Conservation (phyloP, 2,113 vertebrate species). For the Parus major region DNA sequence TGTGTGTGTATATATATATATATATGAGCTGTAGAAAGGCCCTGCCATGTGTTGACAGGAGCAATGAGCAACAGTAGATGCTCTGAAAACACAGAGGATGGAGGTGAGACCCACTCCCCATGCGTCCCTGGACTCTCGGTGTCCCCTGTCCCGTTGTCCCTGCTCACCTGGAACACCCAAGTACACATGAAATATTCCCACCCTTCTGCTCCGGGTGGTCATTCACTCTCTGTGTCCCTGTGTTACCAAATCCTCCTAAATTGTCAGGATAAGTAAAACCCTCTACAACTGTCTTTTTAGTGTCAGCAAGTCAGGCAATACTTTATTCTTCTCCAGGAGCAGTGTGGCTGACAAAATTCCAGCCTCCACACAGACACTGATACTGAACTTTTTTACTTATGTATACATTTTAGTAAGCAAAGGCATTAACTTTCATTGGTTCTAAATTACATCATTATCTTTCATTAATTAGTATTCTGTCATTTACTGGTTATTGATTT, state of each 20-base stretch:
- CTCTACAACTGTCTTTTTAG: accelerated
- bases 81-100: neutral
- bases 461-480: neutral
- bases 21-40: neutral
- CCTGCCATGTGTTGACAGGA: accelerated
- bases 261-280: neutral
- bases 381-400: no score
- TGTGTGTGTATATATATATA: neutral
- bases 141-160: neutral
- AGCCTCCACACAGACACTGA: neutral
- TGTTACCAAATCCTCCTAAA: neutral
- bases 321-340: neutral
- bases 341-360: neutral
- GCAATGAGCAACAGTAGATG: neutral
- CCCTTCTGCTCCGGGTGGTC: neutral
- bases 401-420: neutral
- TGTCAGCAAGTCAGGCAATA: neutral
- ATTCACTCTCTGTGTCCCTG: neutral
- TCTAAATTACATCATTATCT: neutral
- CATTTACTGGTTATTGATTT: neutral
- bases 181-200: accelerated
- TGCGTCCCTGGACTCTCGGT: accelerated
- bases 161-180: neutral
- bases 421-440: neutral
- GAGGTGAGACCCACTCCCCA: neutral